These are phyloP conservation scores for Hippocampus kuda DNA, from an alignment of 2,797 vertebrate genomes.

Conservation along the genomic window DNA sequence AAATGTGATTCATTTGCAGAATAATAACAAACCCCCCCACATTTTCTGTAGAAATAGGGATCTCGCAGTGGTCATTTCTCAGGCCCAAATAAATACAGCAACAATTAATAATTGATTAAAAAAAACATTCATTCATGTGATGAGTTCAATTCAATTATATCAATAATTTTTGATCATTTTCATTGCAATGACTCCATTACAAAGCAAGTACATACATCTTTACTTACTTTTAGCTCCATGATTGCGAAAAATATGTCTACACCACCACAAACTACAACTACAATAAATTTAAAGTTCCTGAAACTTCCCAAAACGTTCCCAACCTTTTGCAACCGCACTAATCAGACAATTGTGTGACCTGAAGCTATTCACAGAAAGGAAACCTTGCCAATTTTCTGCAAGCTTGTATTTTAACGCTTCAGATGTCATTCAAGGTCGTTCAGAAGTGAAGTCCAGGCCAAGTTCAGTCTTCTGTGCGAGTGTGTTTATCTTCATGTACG, in stretches of 20 bases:
- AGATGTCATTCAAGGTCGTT: slow-evolving; percentile 52
- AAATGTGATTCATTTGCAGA: no score
- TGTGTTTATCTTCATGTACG: slow-evolving; percentile 24
- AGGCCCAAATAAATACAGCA: no score
- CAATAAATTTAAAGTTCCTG: not conserved
- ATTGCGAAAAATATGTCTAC: not conserved
- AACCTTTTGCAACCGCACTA: not conserved
- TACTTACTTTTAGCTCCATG: not conserved
- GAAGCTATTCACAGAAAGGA: slow-evolving; percentile 41
- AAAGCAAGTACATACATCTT: not conserved
- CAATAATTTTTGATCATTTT: no score
- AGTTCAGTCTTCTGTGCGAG: slow-evolving; percentile 47
- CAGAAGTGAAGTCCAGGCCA: slow-evolving; percentile 56
- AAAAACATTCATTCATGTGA: no score
- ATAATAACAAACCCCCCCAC: no score
- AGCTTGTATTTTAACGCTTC: slow-evolving; percentile 61
- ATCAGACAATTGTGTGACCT: slow-evolving; percentile 16
- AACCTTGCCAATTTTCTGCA: slow-evolving; percentile 56
- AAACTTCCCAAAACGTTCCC: not conserved
- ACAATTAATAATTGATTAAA: no score
- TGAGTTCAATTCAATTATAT: no score
- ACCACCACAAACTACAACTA: not conserved
- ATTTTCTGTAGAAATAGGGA: no score
- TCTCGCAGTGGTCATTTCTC: no score
- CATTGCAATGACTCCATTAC: not conserved